Percentiles rank a stretch among this genome's conserved stretches.
These are phyloP conservation scores for Lethenteron camtschaticum DNA, from an alignment of 2,113 vertebrate species.

Conservation along the genomic window DNA sequence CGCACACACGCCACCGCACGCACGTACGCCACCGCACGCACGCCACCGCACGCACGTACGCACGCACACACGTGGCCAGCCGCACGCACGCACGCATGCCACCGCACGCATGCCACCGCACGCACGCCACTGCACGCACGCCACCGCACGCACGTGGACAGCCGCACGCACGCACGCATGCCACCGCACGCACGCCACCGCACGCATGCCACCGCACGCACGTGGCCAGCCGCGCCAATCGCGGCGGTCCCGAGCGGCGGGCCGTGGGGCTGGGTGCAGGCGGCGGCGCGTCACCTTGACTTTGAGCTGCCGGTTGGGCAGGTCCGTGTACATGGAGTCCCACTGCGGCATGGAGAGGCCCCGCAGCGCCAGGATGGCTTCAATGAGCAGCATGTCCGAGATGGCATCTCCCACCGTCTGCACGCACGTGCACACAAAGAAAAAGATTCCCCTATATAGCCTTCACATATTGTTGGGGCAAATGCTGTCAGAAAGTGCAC, in stretches of 20 bases:
- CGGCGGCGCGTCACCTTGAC: conserved; percentile 37
- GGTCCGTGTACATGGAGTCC: conserved; percentile 50
- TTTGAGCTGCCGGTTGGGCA: conserved; percentile 75
- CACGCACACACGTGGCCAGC: no score
- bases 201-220: no score
- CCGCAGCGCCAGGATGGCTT: conserved; percentile 54
- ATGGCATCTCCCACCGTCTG: conserved; percentile 74
- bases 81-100: no score
- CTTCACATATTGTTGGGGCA: not conserved
- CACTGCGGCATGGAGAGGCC: conserved; percentile 57
- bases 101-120: no score
- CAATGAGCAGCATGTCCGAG: conserved; percentile 73
- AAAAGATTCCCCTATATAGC: not conserved
- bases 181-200: not conserved
- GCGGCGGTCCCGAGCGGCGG: no score
- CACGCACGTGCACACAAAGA: not conserved
- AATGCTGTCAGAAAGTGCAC: not conserved
- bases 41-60: not conserved
- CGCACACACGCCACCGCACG: not conserved
- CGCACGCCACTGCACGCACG: no score
- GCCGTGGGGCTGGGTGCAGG: no score
- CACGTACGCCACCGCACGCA: no score
- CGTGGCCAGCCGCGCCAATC: no score
- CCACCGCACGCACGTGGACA: no score
- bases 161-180: not conserved